Evolutionary conservation across 1,140 invertebrate species (phyloP).

Genomic region (Zaprionus vittiger): DNA sequence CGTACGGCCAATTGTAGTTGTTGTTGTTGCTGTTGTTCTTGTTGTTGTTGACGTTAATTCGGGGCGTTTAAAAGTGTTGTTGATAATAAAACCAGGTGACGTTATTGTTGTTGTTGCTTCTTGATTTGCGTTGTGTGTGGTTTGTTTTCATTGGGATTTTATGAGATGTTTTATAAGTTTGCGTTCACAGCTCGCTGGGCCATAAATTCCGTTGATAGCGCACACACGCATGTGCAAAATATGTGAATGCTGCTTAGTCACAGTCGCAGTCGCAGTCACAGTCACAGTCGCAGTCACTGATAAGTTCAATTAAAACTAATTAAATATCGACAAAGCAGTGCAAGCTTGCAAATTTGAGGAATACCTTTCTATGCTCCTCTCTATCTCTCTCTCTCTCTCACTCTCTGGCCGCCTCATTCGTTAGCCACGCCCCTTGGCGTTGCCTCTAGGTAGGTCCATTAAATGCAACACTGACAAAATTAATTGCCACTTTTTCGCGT

Average conservation of each 20-base stretch:
- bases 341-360: not conserved
- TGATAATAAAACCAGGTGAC: constrained; percentile 37
- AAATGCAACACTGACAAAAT: constrained; percentile 82
- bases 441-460: constrained; percentile 58
- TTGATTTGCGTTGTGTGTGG: not conserved
- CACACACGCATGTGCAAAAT: not conserved
- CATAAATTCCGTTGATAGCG: constrained; percentile 56
- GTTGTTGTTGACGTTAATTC: constrained; percentile 10
- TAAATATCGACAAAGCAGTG: constrained; percentile 51
- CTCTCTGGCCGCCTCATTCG: too few species aligned
- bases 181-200: constrained; percentile 17
- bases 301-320: constrained; percentile 76
- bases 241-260: constrained; percentile 23
- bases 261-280: constrained; percentile 17
- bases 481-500: constrained; percentile 81
- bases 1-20: not conserved
- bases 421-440: not conserved
- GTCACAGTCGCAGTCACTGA: constrained; percentile 40
- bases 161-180: constrained; percentile 45
- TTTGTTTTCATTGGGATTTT: constrained; percentile 47
- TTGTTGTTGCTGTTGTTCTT: constrained; percentile 5
- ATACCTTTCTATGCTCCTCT: not conserved
- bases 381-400: too few species aligned
- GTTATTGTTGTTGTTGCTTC: constrained; percentile 18
- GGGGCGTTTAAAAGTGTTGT: constrained; percentile 14